Percentiles rank a stretch among this genome's conserved stretches.
These are phyloP conservation scores for Galerucella calmariensis DNA, from an alignment of 2,888 invertebrate genomes.

Conservation along the genomic window DNA sequence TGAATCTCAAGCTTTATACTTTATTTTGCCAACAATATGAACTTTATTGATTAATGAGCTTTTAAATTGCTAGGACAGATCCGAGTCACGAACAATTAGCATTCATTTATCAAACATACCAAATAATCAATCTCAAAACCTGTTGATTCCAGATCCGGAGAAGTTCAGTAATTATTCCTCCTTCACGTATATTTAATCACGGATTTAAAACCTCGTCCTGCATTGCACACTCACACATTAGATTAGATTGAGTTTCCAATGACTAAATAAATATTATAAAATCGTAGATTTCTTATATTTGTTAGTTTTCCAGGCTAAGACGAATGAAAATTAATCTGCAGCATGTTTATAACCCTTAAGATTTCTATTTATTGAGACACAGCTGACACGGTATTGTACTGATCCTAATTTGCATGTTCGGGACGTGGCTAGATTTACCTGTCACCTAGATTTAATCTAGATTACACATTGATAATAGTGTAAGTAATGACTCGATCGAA, in stretches of 20 bases:
- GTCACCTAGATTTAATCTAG: slow-evolving; percentile 10
- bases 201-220: not conserved
- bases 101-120: slow-evolving; percentile 9
- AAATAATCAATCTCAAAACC: slow-evolving; percentile 16
- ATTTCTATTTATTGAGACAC: not conserved
- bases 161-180: slow-evolving; percentile 14
- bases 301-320: no score
- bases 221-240: not conserved
- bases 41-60: not conserved
- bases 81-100: not conserved
- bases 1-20: no score
- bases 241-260: not conserved
- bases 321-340: not conserved
- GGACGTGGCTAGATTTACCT: slow-evolving; percentile 2
- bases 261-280: no score
- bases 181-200: not conserved
- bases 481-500: not conserved
- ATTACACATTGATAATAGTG: slow-evolving; percentile 5
- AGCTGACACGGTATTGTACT: not conserved
- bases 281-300: no score
- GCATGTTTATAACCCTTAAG: not conserved
- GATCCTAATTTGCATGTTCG: slow-evolving; percentile 6
- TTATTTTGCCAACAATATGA: not conserved
- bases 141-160: slow-evolving; percentile 9
- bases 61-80: not conserved